Conservation (phyloP, 2,113 vertebrate genomes). For the Hemicordylus capensis region DNA sequence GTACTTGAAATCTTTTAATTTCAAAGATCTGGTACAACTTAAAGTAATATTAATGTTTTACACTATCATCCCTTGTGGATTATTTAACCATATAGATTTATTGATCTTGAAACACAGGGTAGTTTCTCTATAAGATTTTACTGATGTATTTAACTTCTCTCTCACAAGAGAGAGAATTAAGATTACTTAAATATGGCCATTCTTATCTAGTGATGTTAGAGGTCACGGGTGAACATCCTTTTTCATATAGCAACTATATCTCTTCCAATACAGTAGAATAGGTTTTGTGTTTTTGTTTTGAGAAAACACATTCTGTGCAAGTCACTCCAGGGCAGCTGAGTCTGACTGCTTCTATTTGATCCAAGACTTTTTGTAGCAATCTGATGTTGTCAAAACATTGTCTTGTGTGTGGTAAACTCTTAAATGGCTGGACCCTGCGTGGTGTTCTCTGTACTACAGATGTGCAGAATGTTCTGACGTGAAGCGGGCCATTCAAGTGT, state of each 20-base stretch:
- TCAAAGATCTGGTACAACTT: not conserved
- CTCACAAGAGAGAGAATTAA: too few species aligned
- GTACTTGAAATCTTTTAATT: not conserved
- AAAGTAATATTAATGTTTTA: not conserved
- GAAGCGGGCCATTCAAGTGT: too few species aligned
- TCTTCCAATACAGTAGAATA: not conserved
- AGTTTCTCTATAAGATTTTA: not conserved
- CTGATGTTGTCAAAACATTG: slow-evolving; percentile 22
- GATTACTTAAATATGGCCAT: slow-evolving; percentile 15
- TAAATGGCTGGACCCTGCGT: not conserved
- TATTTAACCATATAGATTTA: not conserved
- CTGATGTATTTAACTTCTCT: not conserved
- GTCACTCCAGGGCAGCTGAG: not conserved
- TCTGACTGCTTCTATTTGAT: not conserved
- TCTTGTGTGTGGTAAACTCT: not conserved
- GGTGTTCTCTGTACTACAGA: not conserved
- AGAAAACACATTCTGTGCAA: not conserved
- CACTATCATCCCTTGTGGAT: too few species aligned
- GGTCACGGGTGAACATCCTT: not conserved
- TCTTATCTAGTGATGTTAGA: not conserved
- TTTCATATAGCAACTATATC: not conserved
- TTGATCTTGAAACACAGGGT: not conserved
- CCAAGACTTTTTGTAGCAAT: too few species aligned
- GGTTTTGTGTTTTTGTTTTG: not conserved
- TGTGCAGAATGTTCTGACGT: too few species aligned